Percentiles rank a stretch among this genome's conserved stretches.
phyloP scores from a whole-genome alignment of 2,797 vertebrate genomes.

The Eulemur rubriventer region DNA sequence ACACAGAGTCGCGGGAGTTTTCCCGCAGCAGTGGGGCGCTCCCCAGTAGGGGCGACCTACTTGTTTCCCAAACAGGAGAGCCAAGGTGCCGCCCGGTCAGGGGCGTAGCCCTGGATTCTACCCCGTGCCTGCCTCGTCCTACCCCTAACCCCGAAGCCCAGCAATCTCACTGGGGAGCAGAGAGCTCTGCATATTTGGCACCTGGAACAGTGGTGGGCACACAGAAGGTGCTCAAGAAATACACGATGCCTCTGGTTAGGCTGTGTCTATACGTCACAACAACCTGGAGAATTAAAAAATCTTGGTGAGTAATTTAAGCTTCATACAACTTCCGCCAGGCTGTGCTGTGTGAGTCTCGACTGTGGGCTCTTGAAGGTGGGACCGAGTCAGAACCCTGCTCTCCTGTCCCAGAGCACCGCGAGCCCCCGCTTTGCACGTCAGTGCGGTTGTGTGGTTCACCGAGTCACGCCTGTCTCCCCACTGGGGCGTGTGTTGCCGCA shows the following conservation, averaged over 20 bases:
- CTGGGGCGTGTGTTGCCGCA: background rate
- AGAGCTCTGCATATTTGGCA: background rate
- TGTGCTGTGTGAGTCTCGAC: background rate
- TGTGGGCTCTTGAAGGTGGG: background rate
- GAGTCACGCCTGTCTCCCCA: background rate
- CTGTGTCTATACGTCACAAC: background rate
- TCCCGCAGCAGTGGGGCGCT: background rate
- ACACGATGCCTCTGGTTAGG: background rate
- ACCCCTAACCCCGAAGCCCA: background rate
- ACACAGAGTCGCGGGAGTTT: background rate
- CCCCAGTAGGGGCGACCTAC: background rate
- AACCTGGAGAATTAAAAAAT: background rate
- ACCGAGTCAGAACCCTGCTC: background rate
- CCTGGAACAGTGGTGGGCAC: background rate
- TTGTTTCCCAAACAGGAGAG: background rate
- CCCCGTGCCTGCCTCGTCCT: background rate
- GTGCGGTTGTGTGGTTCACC: background rate
- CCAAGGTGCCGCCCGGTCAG: background rate
- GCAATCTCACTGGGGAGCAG: rapidly evolving
- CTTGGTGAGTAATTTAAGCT: background rate
- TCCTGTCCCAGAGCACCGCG: background rate
- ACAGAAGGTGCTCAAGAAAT: background rate
- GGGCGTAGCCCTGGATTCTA: background rate
- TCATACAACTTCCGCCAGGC: background rate
- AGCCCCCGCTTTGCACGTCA: background rate